Conservation (phyloP, 2,888 invertebrate genomes). For the Epsilonema sp. region DNA sequence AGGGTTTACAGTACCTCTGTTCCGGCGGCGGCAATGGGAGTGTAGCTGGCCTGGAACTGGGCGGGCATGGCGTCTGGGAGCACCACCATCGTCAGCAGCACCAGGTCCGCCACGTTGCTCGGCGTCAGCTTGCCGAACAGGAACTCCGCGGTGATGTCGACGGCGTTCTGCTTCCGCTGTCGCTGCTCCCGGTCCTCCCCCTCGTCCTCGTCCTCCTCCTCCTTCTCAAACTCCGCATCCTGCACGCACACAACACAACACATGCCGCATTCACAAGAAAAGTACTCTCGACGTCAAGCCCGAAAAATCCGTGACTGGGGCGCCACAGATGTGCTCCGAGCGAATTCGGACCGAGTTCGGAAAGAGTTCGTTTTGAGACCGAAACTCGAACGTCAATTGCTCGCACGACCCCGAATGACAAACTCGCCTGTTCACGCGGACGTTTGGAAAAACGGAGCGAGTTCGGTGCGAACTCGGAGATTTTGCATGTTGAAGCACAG, state of each 20-base stretch:
- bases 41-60: conserved; percentile 58
- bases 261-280: too few relatives aligned
- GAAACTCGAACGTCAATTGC: too few relatives aligned
- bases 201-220: conserved; percentile 40
- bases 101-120: conserved; percentile 45
- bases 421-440: too few relatives aligned
- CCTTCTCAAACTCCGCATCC: conserved; percentile 21
- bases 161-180: conserved; percentile 11
- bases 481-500: too few relatives aligned
- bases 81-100: conserved; percentile 46
- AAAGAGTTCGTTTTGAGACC: too few relatives aligned
- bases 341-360: too few relatives aligned
- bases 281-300: too few relatives aligned
- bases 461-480: too few relatives aligned
- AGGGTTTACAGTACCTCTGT: conserved; percentile 40
- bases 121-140: conserved; percentile 42
- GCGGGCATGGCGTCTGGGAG: conserved; percentile 63
- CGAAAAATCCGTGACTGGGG: too few relatives aligned
- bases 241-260: not conserved
- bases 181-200: conserved; percentile 32
- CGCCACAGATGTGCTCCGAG: too few relatives aligned
- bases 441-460: too few relatives aligned
- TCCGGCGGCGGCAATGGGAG: conserved; percentile 69
- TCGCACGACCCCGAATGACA: too few relatives aligned
- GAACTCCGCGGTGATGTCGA: conserved; percentile 45